Conservation (phyloP, 2,113 vertebrate species). For the Lepisosteus osseus region DNA sequence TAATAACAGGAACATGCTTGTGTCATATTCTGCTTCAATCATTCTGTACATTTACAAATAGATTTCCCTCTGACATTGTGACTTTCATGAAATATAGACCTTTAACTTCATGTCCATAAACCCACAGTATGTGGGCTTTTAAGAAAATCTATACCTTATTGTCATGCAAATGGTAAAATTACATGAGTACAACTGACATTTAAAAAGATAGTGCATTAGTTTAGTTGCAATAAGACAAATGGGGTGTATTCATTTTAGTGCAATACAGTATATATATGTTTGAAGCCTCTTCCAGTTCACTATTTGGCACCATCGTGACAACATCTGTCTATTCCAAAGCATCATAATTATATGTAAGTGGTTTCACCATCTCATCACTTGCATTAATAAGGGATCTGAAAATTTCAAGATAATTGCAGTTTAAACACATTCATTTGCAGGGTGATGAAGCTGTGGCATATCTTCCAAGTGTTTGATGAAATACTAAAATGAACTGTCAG, state of each 20-base stretch:
- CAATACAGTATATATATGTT: neutral
- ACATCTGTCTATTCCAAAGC: slow-evolving; percentile 53
- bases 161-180: no score
- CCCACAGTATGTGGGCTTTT: no score
- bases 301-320: slow-evolving; percentile 34
- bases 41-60: no score
- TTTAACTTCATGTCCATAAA: no score
- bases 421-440: slow-evolving; percentile 28
- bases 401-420: slow-evolving; percentile 35
- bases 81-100: no score
- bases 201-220: no score
- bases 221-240: slow-evolving; percentile 6
- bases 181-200: no score
- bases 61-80: no score
- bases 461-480: slow-evolving; percentile 27
- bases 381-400: slow-evolving; percentile 46
- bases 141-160: no score
- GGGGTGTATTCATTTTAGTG: slow-evolving; percentile 9
- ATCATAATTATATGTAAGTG: slow-evolving; percentile 54
- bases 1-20: neutral
- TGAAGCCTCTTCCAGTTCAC: slow-evolving; percentile 13
- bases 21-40: no score
- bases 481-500: slow-evolving; percentile 25
- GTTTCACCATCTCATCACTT: slow-evolving; percentile 58
- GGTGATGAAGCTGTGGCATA: slow-evolving; percentile 2